phyloP scores from a whole-genome alignment of 2,797 vertebrate genomes.

The Alectoris magna region DNA sequence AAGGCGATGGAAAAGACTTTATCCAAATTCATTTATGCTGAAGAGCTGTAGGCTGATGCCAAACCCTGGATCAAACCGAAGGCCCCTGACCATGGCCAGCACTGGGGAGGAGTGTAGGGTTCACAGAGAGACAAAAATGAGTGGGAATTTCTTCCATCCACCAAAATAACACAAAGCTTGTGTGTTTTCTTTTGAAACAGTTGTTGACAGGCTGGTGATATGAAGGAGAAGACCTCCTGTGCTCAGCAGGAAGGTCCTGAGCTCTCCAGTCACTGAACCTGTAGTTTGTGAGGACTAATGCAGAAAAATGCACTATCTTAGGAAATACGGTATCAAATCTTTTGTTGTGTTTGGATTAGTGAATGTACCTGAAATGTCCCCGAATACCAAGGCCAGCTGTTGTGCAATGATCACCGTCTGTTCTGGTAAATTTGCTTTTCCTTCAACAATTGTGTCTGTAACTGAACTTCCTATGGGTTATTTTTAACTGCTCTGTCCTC shows the following conservation, averaged over 20 bases:
- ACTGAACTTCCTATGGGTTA: not conserved
- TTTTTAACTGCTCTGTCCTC: not conserved
- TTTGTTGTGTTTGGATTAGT: not conserved
- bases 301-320: not conserved
- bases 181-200: not conserved
- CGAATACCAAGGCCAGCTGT: not conserved
- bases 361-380: not conserved
- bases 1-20: not conserved
- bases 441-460: not conserved
- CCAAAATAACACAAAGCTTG: not conserved
- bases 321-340: not conserved
- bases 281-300: not conserved
- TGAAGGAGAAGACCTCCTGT: not conserved
- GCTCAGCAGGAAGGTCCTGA: not conserved
- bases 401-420: not conserved
- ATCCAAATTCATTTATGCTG: not conserved
- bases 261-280: not conserved
- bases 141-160: not conserved
- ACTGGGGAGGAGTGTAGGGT: not conserved
- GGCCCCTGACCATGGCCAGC: not conserved
- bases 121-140: not conserved
- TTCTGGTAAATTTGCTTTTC: not conserved
- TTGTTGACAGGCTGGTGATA: not conserved
- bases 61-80: conserved; percentile 16
- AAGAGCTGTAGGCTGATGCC: not conserved